A percentile compares a stretch with the other conserved stretches of the same genome.
phyloP scores from a whole-genome alignment of 1,140 invertebrate genomes.

The Papilio xuthus region DNA sequence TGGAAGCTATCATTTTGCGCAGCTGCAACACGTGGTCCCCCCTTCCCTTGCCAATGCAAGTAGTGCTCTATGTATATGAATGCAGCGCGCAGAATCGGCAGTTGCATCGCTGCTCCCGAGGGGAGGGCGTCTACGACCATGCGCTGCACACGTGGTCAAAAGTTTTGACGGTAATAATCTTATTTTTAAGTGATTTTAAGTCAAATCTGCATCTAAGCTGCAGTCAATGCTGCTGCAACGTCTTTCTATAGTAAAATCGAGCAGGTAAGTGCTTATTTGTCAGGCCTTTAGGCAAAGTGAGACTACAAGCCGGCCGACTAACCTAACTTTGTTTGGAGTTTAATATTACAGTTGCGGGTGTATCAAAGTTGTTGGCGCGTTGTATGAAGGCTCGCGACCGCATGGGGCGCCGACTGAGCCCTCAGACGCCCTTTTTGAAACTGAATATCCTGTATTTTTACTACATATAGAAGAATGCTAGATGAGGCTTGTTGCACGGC shows the following conservation, averaged over 20 bases:
- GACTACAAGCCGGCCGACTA: slow-evolving; percentile 34
- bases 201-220: background rate
- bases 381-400: slow-evolving; percentile 56
- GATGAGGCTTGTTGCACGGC: slow-evolving; percentile 62
- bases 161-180: background rate
- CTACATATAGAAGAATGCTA: slow-evolving; percentile 64
- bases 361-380: slow-evolving; percentile 57
- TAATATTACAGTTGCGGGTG: slow-evolving; percentile 68
- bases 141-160: background rate
- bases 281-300: background rate
- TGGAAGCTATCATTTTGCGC: slow-evolving; percentile 12
- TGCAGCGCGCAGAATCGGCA: slow-evolving; percentile 36
- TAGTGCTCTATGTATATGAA: background rate
- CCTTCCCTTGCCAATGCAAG: slow-evolving; percentile 16
- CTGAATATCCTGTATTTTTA: slow-evolving; percentile 67
- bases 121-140: slow-evolving; percentile 13
- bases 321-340: slow-evolving; percentile 63
- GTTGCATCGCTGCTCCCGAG: slow-evolving; percentile 26
- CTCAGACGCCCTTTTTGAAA: slow-evolving; percentile 68
- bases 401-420: slow-evolving; percentile 66
- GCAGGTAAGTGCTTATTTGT: slow-evolving; percentile 3
- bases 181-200: slow-evolving; percentile 3
- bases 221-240: no score
- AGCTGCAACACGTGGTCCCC: slow-evolving; percentile 32
- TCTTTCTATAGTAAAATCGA: background rate